These are phyloP conservation scores for Acanthochromis polyacanthus DNA, from an alignment of 2,113 vertebrate species.

Conservation along the genomic window DNA sequence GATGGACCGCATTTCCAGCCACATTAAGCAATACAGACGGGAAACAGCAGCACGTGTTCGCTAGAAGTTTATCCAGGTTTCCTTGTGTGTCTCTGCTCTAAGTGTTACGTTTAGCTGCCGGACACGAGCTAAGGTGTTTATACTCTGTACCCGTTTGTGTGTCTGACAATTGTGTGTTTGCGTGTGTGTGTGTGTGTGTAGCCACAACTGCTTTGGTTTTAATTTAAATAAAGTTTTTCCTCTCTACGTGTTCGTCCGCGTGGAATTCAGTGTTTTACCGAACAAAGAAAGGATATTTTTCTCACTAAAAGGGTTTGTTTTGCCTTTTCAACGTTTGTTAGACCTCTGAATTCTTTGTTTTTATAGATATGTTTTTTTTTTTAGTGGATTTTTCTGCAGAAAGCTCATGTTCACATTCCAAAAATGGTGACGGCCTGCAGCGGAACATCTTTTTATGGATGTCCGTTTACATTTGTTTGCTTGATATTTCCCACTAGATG, in stretches of 20 bases:
- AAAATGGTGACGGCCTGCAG: too few species aligned
- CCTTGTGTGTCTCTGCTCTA: constrained; percentile 34
- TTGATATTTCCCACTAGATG: too few species aligned
- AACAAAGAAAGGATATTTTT: too few species aligned
- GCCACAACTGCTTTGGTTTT: constrained; percentile 75
- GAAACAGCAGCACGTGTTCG: neutral
- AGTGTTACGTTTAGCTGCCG: constrained; percentile 50
- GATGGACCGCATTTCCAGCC: constrained; percentile 40
- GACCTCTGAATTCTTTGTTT: too few species aligned
- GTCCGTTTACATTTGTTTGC: too few species aligned
- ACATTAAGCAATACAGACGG: constrained; percentile 37
- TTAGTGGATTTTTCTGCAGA: too few species aligned
- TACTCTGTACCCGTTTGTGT: constrained; percentile 5
- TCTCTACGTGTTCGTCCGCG: constrained; percentile 26
- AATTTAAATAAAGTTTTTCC: constrained; percentile 85
- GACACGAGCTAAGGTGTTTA: constrained; percentile 39
- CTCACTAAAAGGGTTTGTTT: too few species aligned
- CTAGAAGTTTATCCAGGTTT: neutral
- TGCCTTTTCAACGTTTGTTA: too few species aligned
- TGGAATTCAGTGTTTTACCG: neutral
- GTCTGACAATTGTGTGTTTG: constrained; percentile 4
- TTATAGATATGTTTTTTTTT: too few species aligned
- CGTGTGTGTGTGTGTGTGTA: constrained; percentile 19
- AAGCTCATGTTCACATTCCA: too few species aligned
- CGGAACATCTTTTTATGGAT: too few species aligned